Base-by-base conservation (phyloP, 1,140 invertebrate species). In the Rhagoletis zephyria region DNA sequence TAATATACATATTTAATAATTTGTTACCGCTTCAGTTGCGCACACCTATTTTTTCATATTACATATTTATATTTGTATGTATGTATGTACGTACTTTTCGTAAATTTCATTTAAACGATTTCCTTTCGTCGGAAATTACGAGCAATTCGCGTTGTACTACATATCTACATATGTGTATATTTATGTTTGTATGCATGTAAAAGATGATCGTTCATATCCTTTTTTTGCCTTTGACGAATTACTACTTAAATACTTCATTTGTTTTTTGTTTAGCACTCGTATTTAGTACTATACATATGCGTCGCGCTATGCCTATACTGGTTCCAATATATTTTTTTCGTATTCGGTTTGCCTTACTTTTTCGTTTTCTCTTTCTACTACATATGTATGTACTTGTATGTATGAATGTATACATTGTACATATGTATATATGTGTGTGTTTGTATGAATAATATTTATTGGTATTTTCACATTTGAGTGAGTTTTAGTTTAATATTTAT, bases 141-240 rank as follows among this genome's bases (percentile, higher is more conserved):
- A 30, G 30, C 64, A 65, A 87, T 87, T 85, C 48, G 30, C 87
- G 65, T 88, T 88, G 85, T 88, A 86, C 85, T 88, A 88, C 85
- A 86, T 85, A 61, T 60, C 42, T 56, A 87, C 59, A 67, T 85
- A 77, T n/a, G 30, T 30, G 30, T 30, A 30, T 30, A 30, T 30
- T 30, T 30, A 30, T 30, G 30, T 30, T 30, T 30, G 30, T 30
- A 30, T 30, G 30, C 1, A 30, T 30, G 65, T 88, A 77, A 42
- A 16, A 3, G 70, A 16, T 45, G 4, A 12, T 51, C 45, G 42
- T 74, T 14, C 45, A 74, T 51, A 48, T 74, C 42, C 70, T 74
- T 48, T 1, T 16, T 74, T 16, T 30, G 30, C 30, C n/a, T 63
- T 7, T 63, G 16, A 63, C 16, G 5, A 63, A 7, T 5, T 56